Base-by-base conservation (phyloP, 2,888 invertebrate species). In the Volucella bombylans region DNA sequence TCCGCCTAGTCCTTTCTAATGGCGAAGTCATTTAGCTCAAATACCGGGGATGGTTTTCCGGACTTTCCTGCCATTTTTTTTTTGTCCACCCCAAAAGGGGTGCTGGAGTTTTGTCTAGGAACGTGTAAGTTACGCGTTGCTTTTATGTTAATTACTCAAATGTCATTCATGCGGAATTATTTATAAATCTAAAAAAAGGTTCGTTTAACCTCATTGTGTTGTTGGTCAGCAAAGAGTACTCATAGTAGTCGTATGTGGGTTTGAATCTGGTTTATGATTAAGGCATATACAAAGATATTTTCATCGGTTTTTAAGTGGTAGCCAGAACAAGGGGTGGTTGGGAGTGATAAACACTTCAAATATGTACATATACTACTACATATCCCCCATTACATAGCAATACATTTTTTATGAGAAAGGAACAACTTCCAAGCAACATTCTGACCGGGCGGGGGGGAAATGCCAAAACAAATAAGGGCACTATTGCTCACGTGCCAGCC, bases 401-500 rank as follows among this genome's bases (percentile, higher is more conserved):
- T 73, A 31, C 15, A 41, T 57, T 73, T 52, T 73, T 39, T 64
- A 73, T 55, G 54, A 64, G 55, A 55, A 55, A 38, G 18, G 43
- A 54, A 55, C 50, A 47, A 54, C 55, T 64, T 47, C 57, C 39
- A 67, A 55, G 55, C 10, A 41, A 77, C 45, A 38, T 39, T 45
- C 65, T 31, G n/a, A 71, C 69, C 49, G 15, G 54, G 64, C 6
- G 6, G 31, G 18, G 18, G 31, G 31, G 31, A 50, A 52, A 68
- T 15, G 23, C 49, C 31, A 31, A 72, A 64, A 82, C 52, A 69
- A 73, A 68, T 72, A 57, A 62, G 31, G 31, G 31, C 4, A 31
- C 31, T 82, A 68, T 72, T 55, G 39, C 72, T 82, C 82, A 82
- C 82, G 78, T 78, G 52, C 62, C 54, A 72, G 39, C 45, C 54